These are phyloP conservation scores for Hirudinaria manillensis DNA, from an alignment of 2,888 invertebrate species.

Conservation along the genomic window DNA sequence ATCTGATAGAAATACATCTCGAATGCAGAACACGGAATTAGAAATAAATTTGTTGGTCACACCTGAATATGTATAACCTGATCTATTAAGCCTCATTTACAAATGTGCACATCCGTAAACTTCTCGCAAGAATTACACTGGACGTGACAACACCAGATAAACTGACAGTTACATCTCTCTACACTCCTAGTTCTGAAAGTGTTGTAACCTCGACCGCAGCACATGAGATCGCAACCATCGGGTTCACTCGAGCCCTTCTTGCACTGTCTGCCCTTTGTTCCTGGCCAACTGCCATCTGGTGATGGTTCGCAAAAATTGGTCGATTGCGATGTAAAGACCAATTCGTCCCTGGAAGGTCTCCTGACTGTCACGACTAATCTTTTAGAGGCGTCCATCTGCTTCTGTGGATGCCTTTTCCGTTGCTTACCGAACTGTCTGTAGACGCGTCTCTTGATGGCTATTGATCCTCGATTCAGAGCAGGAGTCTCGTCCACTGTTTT, in stretches of 20 bases:
- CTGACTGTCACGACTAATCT: slow-evolving; percentile 58
- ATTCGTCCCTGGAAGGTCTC: slow-evolving; percentile 50
- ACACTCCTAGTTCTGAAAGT: slow-evolving; percentile 68
- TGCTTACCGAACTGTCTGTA: slow-evolving; percentile 54
- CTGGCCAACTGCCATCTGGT: slow-evolving; percentile 13
- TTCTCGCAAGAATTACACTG: slow-evolving; percentile 80
- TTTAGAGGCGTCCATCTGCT: background rate
- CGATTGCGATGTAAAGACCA: slow-evolving; percentile 14
- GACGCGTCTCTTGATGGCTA: slow-evolving; percentile 38
- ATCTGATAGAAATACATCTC: too few species aligned
- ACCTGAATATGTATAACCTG: too few species aligned
- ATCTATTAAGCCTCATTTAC: slow-evolving; percentile 62
- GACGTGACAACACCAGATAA: slow-evolving; percentile 93
- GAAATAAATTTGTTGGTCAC: too few species aligned
- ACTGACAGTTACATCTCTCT: slow-evolving; percentile 83
- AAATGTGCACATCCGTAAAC: slow-evolving; percentile 72
- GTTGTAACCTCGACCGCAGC: slow-evolving; percentile 84
- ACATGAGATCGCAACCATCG: slow-evolving; percentile 62
- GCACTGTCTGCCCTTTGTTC: slow-evolving; percentile 17
- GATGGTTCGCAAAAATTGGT: slow-evolving; percentile 23
- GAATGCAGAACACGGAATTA: too few species aligned
- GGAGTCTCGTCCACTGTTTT: background rate
- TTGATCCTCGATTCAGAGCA: background rate
- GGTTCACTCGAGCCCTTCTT: slow-evolving; percentile 45
- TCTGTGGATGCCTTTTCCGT: too few species aligned